These are phyloP conservation scores for Zygaena filipendulae DNA, from an alignment of 2,888 invertebrate genomes.

Conservation along the genomic window DNA sequence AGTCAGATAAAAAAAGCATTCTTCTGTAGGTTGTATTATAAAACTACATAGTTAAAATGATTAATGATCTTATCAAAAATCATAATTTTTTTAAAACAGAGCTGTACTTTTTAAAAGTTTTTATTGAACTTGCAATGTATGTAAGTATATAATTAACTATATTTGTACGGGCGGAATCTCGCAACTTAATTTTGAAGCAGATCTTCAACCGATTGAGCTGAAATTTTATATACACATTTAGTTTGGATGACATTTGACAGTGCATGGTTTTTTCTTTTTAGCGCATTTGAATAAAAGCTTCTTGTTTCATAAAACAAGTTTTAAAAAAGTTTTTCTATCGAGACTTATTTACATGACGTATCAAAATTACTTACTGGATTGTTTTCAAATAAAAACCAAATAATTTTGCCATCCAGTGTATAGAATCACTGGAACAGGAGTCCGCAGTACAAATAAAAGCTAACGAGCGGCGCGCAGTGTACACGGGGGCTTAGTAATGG, in stretches of 20 bases:
- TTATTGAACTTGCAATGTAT: background rate
- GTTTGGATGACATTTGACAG: background rate
- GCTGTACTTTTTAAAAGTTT: too few relatives aligned
- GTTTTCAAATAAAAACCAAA: too few relatives aligned
- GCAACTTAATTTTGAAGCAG: background rate
- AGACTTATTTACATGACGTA: too few relatives aligned
- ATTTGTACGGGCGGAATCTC: background rate
- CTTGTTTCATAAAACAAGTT: too few relatives aligned
- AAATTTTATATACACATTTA: background rate
- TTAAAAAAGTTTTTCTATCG: too few relatives aligned
- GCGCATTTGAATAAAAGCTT: conserved; percentile 1
- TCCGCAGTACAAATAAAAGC: conserved; percentile 54
- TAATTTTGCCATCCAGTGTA: conserved; percentile 24
- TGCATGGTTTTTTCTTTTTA: background rate
- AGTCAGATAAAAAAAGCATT: too few relatives aligned
- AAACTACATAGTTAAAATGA: too few relatives aligned
- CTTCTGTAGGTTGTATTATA: too few relatives aligned
- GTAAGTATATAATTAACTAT: too few relatives aligned
- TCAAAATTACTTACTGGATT: too few relatives aligned
- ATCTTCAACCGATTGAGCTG: background rate
- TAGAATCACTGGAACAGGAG: conserved; percentile 37
- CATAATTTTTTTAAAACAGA: too few relatives aligned
- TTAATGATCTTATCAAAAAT: too few relatives aligned
- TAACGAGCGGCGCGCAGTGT: conserved; percentile 38
- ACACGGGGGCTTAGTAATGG: conserved; percentile 44